phyloP scores from a whole-genome alignment of 2,113 vertebrate genomes.

The Romanogobio albipinnatus region DNA sequence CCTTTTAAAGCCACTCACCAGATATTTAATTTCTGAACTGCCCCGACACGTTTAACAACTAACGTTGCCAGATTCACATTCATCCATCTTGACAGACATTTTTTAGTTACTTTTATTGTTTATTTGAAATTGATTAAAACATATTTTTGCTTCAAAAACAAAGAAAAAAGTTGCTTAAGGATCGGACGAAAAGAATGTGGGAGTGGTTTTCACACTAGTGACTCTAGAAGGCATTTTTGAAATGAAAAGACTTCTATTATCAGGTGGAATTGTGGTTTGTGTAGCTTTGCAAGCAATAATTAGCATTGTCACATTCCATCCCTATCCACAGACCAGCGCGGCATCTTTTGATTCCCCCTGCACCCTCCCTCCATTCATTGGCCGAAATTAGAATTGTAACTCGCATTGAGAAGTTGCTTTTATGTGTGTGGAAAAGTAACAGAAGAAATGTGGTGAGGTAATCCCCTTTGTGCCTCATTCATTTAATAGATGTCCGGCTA shows the following conservation, averaged over 20 bases:
- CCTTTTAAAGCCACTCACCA: too few species aligned
- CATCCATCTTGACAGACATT: not conserved
- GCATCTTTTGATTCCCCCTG: slow-evolving; percentile 44
- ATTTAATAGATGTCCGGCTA: slow-evolving; percentile 35
- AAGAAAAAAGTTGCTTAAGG: not conserved
- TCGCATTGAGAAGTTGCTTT: slow-evolving; percentile 31
- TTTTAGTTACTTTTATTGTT: not conserved
- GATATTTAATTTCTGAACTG: too few species aligned
- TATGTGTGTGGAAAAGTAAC: slow-evolving; percentile 39
- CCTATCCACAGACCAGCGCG: slow-evolving; percentile 27
- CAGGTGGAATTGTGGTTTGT: slow-evolving; percentile 43
- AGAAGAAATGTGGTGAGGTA: slow-evolving; percentile 41
- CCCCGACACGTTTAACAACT: too few species aligned
- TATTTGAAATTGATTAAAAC: not conserved
- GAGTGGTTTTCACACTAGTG: slow-evolving; percentile 35
- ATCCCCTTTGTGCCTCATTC: slow-evolving; percentile 46
- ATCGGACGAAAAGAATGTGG: slow-evolving; percentile 16
- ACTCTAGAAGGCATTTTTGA: slow-evolving; percentile 17
- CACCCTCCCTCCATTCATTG: not conserved
- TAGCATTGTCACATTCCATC: slow-evolving; percentile 62
- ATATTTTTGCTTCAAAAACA: not conserved
- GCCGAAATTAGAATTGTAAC: slow-evolving; percentile 49
- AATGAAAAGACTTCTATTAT: slow-evolving; percentile 49
- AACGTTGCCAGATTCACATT: too few species aligned
- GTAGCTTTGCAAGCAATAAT: slow-evolving; percentile 53